Evolutionary conservation across 2,113 vertebrate species (phyloP), one percentile per base, ranked within the genome.

Genomic region (Zosterops lateralis): DNA sequence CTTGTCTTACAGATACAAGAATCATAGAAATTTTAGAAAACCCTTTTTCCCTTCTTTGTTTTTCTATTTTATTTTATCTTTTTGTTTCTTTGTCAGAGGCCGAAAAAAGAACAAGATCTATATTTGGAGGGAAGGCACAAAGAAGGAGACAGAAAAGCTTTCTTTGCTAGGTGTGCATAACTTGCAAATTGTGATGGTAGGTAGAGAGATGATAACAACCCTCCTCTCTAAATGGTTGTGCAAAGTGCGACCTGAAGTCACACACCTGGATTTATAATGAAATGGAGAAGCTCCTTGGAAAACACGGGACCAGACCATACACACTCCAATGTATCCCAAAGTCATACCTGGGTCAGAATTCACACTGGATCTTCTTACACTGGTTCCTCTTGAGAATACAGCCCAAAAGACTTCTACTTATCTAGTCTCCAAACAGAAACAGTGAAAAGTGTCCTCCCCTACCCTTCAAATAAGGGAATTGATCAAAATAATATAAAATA

Each of bases 31-130:
- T 38, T 38, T 38, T 38, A 38, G 36, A 38, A 38, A 38, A 38
- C 36, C 6, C 1, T 14, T 50, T 20, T 7, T 0, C 0, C 1
- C 3, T 8, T 1, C 7, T 9, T 58, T 61, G 10, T 7, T 48
- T 75, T 53, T 10, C 28, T 44, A 9, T 58, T 58, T 62, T 62
- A 2, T 3, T 36, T 53, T 22, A 17, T 79, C 4, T 21, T n/a
- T 31, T 72, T 65, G 2, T n/a, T 24, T 38, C 48, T 53, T 8
- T 25, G 16, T 44, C 45, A 61, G 16, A 65, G 24, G 9, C 53
- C 14, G 12, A 67, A 34, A 72, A 47, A 32, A n/a, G 1, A 57
- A 3, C 6, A n/a, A 40, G 6, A 61, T 1, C 0, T 2, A 1
- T 78, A 36, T 71, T 51, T 76, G 7, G 2, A 9, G 17, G 12